phyloP scores from a whole-genome alignment of 2,888 invertebrate genomes.

The Crioceris asparagi region DNA sequence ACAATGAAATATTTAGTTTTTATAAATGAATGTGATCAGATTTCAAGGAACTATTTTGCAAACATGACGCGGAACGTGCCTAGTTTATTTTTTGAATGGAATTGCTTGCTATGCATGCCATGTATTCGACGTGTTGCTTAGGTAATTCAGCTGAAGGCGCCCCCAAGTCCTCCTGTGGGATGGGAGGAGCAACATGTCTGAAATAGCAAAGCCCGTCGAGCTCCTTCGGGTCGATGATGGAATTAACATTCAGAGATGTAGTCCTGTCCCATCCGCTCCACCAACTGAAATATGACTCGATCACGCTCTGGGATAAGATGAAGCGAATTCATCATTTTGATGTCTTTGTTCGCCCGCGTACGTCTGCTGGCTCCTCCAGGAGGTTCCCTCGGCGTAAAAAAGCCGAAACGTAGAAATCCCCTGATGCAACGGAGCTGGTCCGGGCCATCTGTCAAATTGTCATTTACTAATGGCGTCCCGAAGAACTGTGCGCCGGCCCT shows the following conservation, averaged over 20 bases:
- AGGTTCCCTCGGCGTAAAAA: slow-evolving; percentile 38
- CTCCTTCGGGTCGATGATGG: slow-evolving; percentile 31
- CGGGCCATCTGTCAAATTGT: slow-evolving; percentile 36
- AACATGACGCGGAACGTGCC: too few species aligned
- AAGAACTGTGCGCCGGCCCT: too few species aligned
- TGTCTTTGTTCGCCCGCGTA: slow-evolving; percentile 42
- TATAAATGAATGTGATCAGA: too few species aligned
- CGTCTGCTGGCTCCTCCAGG: too few species aligned
- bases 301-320: slow-evolving; percentile 42
- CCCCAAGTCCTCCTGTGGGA: slow-evolving; percentile 11
- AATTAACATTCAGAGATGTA: slow-evolving; percentile 40
- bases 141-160: slow-evolving; percentile 25
- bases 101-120: too few species aligned
- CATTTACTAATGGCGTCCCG: slow-evolving; percentile 35
- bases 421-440: slow-evolving; percentile 33
- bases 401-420: slow-evolving; percentile 36
- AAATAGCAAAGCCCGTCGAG: slow-evolving; percentile 24
- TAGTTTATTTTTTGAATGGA: too few species aligned
- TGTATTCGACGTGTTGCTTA: slow-evolving; percentile 25
- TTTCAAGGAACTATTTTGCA: too few species aligned
- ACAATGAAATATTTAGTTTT: too few species aligned
- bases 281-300: slow-evolving; percentile 41
- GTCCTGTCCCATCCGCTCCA: slow-evolving; percentile 25
- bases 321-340: slow-evolving; percentile 43
- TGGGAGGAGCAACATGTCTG: slow-evolving; percentile 28